Conservation (phyloP, 2,888 invertebrate species). For the Protula sp. region DNA sequence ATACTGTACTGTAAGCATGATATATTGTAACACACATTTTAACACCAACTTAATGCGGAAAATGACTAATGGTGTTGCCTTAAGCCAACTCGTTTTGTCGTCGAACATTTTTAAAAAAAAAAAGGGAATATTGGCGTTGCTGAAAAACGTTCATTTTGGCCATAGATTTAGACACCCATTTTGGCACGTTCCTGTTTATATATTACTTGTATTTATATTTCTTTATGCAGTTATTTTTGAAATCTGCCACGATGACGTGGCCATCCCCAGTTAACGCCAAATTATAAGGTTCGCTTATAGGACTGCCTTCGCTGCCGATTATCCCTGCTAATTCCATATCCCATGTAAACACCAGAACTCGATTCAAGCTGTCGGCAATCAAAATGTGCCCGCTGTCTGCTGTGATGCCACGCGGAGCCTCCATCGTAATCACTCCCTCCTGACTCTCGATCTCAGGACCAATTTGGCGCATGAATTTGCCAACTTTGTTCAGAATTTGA, state of each 20-base stretch:
- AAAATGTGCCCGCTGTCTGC: conserved; percentile 12
- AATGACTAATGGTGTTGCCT: no score
- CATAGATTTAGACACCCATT: no score
- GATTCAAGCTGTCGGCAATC: conserved; percentile 18
- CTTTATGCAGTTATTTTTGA: conserved; percentile 11
- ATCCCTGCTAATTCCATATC: conserved; percentile 6
- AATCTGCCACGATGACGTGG: conserved; percentile 11
- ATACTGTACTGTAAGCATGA: no score
- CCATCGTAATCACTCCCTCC: not conserved
- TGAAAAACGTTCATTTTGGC: no score
- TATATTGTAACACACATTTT: no score
- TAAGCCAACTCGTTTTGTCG: no score
- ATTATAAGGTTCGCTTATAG: conserved; percentile 12
- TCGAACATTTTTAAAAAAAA: no score
- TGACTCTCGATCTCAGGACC: not conserved
- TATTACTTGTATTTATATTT: conserved; percentile 9
- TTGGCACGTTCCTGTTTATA: no score
- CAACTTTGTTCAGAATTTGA: conserved; percentile 19
- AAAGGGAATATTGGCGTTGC: no score
- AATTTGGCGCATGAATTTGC: conserved; percentile 10
- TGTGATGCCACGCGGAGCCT: conserved; percentile 16
- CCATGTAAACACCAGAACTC: conserved; percentile 6
- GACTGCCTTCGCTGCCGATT: conserved; percentile 10
- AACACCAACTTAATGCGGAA: no score
- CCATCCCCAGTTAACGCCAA: conserved; percentile 5